A percentile compares a stretch with the other conserved stretches of the same genome.
Evolutionary conservation across 1,140 invertebrate species (phyloP).

Genomic region (Streblospio benedicti): DNA sequence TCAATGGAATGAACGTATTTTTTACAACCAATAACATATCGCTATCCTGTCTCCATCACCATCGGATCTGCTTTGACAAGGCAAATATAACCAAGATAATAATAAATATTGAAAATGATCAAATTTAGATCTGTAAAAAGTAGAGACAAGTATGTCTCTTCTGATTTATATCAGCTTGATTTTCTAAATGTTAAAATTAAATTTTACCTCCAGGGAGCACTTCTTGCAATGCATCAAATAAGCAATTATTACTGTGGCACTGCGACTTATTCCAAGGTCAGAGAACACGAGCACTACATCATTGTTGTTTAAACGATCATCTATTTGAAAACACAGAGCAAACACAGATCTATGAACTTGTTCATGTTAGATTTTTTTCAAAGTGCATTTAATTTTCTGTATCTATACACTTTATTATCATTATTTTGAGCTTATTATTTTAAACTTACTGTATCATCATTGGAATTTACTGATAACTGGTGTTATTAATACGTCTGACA

Average conservation of each 20-base stretch:
- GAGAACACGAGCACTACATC: slow-evolving; percentile 40
- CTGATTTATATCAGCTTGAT: neutral
- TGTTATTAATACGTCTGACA: no score
- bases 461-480: no score
- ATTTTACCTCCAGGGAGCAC: slow-evolving; percentile 30
- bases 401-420: no score
- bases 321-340: slow-evolving; percentile 21
- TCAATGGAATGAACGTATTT: neutral
- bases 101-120: neutral
- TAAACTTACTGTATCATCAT: no score
- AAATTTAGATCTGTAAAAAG: neutral
- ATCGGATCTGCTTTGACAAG: neutral
- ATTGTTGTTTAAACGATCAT: slow-evolving; percentile 30
- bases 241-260: slow-evolving; percentile 38
- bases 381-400: no score
- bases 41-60: neutral
- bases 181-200: neutral
- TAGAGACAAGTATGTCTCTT: neutral
- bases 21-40: neutral
- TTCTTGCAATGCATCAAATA: slow-evolving; percentile 37
- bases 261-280: slow-evolving; percentile 37
- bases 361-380: neutral
- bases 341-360: neutral
- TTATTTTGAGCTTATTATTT: no score
- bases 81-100: neutral